Percentiles rank a stretch among this genome's conserved stretches.
Conservation (phyloP, 2,888 invertebrate genomes). For the Dolichomitus sp. region DNA sequence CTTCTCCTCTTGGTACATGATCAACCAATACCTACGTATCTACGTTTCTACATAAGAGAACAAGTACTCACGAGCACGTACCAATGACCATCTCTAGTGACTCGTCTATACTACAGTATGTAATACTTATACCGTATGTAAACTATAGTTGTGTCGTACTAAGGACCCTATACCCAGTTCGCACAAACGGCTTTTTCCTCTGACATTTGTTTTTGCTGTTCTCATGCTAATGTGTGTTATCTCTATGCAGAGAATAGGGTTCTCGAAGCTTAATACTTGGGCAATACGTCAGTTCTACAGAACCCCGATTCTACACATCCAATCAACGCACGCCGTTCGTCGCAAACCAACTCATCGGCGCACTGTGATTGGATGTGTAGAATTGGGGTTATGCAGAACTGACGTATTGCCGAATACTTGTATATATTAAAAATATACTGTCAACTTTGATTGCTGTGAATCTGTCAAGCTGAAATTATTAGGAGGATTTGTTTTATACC, state of each 20-base stretch:
- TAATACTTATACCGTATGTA: constrained; percentile 43
- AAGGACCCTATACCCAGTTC: constrained; percentile 26
- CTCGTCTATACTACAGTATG: constrained; percentile 13
- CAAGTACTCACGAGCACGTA: constrained; percentile 41
- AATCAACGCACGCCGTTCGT: too few species aligned
- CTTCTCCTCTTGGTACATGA: constrained; percentile 14
- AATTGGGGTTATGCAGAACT: too few species aligned
- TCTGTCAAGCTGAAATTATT: too few species aligned
- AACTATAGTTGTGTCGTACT: constrained; percentile 32
- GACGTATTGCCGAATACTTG: too few species aligned
- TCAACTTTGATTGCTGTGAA: too few species aligned
- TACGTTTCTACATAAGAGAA: constrained; percentile 20
- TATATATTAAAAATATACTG: too few species aligned
- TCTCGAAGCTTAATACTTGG: background rate
- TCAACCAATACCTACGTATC: constrained; percentile 34
- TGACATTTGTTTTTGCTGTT: constrained; percentile 13
- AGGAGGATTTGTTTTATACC: too few species aligned
- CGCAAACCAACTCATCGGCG: too few species aligned
- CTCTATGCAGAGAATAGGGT: background rate
- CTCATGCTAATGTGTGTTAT: background rate
- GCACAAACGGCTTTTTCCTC: constrained; percentile 15
- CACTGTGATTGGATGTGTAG: too few species aligned
- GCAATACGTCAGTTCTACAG: too few species aligned
- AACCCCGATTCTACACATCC: too few species aligned
- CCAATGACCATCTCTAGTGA: constrained; percentile 31